Percentiles rank a stretch among this genome's conserved stretches.
phyloP scores from a whole-genome alignment of 2,113 vertebrate genomes.

The Thalassarche chlororhynchos region DNA sequence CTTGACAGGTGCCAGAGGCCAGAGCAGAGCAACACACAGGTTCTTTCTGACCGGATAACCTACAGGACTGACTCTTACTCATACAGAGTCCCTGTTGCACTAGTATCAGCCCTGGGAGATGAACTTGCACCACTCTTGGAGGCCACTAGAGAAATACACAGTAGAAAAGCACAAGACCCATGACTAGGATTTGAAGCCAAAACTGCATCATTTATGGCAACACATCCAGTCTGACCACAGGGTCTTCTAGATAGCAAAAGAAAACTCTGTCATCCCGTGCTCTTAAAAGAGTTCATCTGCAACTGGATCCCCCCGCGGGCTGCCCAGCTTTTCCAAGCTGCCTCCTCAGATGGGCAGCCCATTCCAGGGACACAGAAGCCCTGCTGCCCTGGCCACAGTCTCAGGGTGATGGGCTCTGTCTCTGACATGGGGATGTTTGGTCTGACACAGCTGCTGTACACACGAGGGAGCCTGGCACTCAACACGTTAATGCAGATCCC shows the following conservation, averaged over 20 bases:
- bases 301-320: background rate
- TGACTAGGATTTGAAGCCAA: background rate
- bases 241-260: background rate
- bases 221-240: background rate
- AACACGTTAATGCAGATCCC: background rate
- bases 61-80: background rate
- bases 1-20: background rate
- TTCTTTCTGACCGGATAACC: background rate
- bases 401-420: background rate
- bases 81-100: background rate
- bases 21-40: background rate
- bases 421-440: accelerated
- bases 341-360: background rate
- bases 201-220: background rate
- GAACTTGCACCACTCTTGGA: background rate
- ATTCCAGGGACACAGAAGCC: background rate
- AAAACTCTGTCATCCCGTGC: background rate
- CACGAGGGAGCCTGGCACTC: background rate
- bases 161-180: background rate
- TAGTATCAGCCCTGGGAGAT: background rate
- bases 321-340: background rate
- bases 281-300: background rate
- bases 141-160: background rate
- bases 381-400: accelerated
- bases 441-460: background rate